Evolutionary conservation across 2,113 vertebrate species (phyloP).

Genomic region (Micromys minutus): DNA sequence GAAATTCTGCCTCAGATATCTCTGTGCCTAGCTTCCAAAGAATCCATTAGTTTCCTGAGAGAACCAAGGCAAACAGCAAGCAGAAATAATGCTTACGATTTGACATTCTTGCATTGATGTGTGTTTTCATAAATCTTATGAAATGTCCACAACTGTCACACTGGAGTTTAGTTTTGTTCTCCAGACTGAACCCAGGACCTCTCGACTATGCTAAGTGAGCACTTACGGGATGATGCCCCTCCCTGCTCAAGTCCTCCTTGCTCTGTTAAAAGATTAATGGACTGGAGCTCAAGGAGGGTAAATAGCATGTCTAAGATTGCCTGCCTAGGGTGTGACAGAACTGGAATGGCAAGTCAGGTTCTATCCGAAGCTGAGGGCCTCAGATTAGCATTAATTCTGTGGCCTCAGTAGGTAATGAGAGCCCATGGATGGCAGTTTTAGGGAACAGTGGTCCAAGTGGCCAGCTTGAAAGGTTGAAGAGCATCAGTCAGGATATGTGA

Average conservation of each 20-base stretch:
- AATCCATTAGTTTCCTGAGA: conserved; percentile 14
- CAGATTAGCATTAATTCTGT: conserved; percentile 18
- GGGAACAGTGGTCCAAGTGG: not conserved
- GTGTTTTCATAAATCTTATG: conserved; percentile 46
- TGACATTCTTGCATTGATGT: not conserved
- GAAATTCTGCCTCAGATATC: conserved; percentile 17
- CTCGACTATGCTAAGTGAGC: not conserved
- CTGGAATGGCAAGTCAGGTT: not conserved
- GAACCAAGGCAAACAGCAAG: conserved; percentile 9
- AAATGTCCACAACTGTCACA: conserved; percentile 4
- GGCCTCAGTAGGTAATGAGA: conserved; percentile 5
- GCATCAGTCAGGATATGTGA: not conserved
- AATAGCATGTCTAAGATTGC: not conserved
- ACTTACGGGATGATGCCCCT: not conserved
- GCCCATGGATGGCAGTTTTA: not conserved
- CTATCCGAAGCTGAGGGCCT: conserved; percentile 15
- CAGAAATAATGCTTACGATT: conserved; percentile 16
- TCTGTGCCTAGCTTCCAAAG: conserved; percentile 38
- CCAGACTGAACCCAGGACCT: not conserved
- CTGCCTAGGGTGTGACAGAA: not conserved
- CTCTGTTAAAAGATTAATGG: conserved; percentile 55
- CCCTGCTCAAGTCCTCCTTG: not conserved
- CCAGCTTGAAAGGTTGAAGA: not conserved
- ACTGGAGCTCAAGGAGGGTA: conserved; percentile 27
- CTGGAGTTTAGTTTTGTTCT: not conserved